These are phyloP conservation scores for Noctilio leporinus DNA, from an alignment of 2,113 vertebrate species.

Conservation along the genomic window DNA sequence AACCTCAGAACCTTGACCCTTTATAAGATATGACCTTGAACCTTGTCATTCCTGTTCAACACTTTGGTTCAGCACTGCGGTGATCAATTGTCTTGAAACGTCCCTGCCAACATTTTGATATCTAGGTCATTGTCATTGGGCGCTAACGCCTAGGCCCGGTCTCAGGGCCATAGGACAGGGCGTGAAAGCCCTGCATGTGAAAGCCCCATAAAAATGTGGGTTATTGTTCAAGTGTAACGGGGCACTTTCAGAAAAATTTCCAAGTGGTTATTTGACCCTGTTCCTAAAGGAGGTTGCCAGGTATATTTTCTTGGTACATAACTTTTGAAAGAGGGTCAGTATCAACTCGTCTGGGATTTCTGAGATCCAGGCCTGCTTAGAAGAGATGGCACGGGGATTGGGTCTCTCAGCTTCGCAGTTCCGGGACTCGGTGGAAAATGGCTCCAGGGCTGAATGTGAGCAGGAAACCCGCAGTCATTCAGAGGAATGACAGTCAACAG, in stretches of 20 bases:
- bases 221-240: conserved; percentile 59
- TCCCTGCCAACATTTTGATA: conserved; percentile 43
- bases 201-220: conserved; percentile 28
- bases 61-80: not conserved
- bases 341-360: conserved; percentile 16
- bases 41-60: conserved; percentile 44
- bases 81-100: conserved; percentile 9
- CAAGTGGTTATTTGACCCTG: conserved; percentile 37
- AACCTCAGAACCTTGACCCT: conserved; percentile 25
- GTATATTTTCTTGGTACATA: not conserved
- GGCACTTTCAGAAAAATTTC: conserved; percentile 45
- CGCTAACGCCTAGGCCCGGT: not conserved
- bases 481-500: too few relatives aligned
- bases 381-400: not conserved
- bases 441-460: not conserved
- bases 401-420: too few relatives aligned
- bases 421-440: not conserved
- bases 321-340: not conserved
- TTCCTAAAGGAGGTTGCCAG: conserved; percentile 20
- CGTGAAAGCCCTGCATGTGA: not conserved
- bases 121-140: not conserved
- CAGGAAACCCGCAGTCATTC: not conserved
- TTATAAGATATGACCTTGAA: conserved; percentile 21
- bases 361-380: not conserved
- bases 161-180: not conserved